Percentiles rank a stretch among this genome's conserved stretches.
Evolutionary conservation across 1,140 invertebrate species (phyloP).

Genomic region (Pogonomyrmex barbatus): DNA sequence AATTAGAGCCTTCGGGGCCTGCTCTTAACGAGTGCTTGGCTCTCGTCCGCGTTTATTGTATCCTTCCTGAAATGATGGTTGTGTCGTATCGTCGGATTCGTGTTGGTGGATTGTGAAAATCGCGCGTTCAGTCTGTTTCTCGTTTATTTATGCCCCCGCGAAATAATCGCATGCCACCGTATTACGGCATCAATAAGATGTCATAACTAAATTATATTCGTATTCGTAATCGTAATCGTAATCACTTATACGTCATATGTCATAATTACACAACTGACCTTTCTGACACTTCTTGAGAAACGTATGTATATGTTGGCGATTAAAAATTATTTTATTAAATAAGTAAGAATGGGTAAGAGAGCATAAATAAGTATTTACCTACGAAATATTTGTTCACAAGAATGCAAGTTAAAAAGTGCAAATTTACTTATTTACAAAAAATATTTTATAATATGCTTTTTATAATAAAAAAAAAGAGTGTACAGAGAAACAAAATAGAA

Average conservation of each 20-base stretch:
- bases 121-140: conserved; percentile 13
- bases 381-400: neutral
- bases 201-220: neutral
- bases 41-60: conserved; percentile 68
- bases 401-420: neutral
- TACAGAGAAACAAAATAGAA: neutral
- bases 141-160: conserved; percentile 45
- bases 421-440: neutral
- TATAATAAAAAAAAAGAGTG: neutral
- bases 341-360: neutral
- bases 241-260: neutral
- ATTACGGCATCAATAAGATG: conserved; percentile 6
- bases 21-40: conserved; percentile 72
- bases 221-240: conserved; percentile 17
- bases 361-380: neutral
- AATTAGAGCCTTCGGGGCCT: conserved; percentile 76
- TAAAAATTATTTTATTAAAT: neutral
- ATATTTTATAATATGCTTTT: conserved; percentile 1
- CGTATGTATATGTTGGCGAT: no score
- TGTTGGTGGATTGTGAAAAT: conserved; percentile 48
- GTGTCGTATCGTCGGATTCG: conserved; percentile 58
- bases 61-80: conserved; percentile 53
- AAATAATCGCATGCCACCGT: conserved; percentile 28
- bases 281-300: no score
- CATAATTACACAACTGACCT: neutral